Evolutionary conservation across 2,888 invertebrate genomes (phyloP).

Genomic region (Spodoptera exigua): DNA sequence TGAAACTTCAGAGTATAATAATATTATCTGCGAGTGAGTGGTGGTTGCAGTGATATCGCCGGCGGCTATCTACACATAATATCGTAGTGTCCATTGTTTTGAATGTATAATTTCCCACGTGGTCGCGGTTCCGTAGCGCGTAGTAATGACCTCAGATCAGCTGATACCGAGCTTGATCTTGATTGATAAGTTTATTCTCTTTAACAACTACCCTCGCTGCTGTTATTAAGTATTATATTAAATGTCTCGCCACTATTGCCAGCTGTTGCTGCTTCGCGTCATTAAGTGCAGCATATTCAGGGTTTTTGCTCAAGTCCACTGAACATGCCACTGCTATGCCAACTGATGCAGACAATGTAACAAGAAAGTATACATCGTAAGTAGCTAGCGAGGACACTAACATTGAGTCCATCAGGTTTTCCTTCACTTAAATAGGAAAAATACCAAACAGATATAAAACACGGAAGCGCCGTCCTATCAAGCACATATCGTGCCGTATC

Average conservation of each 20-base stretch:
- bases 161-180: conserved; percentile 50
- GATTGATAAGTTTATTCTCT: conserved; percentile 58
- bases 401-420: conserved; percentile 43
- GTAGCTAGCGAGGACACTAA: too few relatives aligned
- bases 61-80: conserved; percentile 53
- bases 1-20: background rate
- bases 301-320: too few relatives aligned
- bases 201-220: background rate
- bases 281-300: background rate
- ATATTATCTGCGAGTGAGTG: conserved; percentile 35
- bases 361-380: too few relatives aligned
- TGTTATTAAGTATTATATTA: conserved; percentile 24
- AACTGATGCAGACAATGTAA: too few relatives aligned
- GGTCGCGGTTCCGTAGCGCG: conserved; percentile 59
- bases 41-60: conserved; percentile 16
- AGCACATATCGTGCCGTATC: conserved; percentile 65
- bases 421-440: conserved; percentile 58
- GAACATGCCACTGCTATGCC: too few relatives aligned
- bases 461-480: conserved; percentile 63
- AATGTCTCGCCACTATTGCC: too few relatives aligned
- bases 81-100: conserved; percentile 70
- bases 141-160: conserved; percentile 74
- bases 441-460: conserved; percentile 61
- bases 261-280: background rate
- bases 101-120: conserved; percentile 76